Evolutionary conservation across 2,888 invertebrate species (phyloP).

Genomic region (Pyrochroa serraticornis): DNA sequence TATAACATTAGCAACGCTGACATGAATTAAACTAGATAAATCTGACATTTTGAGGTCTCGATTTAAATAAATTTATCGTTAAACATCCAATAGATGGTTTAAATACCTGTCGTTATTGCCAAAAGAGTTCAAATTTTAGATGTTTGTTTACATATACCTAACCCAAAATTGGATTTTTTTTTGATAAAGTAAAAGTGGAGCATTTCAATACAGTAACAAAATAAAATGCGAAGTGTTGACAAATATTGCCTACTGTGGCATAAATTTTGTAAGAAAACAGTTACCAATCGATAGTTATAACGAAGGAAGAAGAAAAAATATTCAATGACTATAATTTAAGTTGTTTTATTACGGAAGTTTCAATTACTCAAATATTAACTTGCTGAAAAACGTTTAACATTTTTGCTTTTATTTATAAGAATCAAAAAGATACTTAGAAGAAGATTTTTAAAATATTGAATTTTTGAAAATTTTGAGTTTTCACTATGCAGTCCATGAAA

Average conservation of each 20-base stretch:
- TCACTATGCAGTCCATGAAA: too few relatives aligned
- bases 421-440: too few relatives aligned
- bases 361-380: too few relatives aligned
- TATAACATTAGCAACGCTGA: background rate
- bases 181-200: background rate
- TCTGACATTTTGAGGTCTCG: constrained; percentile 6
- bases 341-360: too few relatives aligned
- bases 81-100: background rate
- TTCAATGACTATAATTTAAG: too few relatives aligned
- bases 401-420: too few relatives aligned
- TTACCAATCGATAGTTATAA: too few relatives aligned
- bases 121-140: background rate
- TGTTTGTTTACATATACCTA: background rate
- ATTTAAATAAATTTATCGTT: background rate
- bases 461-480: too few relatives aligned
- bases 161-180: background rate
- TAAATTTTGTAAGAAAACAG: too few relatives aligned
- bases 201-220: background rate
- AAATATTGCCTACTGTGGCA: background rate
- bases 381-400: too few relatives aligned
- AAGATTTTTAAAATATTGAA: too few relatives aligned
- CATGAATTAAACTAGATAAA: background rate
- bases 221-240: background rate
- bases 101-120: background rate
- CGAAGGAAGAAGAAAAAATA: too few relatives aligned